Base-by-base conservation (phyloP, 2,888 invertebrate genomes). In the Lasioglossum figueresi region DNA sequence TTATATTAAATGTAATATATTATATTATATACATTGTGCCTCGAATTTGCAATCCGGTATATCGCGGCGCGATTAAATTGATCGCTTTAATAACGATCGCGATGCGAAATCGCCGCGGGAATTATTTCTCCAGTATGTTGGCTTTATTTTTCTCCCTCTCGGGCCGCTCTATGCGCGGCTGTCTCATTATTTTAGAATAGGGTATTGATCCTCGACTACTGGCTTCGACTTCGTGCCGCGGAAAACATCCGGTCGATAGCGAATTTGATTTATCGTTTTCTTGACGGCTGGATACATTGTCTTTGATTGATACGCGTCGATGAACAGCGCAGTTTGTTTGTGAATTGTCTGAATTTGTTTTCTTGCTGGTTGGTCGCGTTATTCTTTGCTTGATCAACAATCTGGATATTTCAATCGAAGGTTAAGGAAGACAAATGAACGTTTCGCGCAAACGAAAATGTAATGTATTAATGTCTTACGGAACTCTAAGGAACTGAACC, bases 51-150 rank as follows among this genome's bases (percentile, higher is more conserved):
- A 72, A 81, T 83, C 52, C n/a, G 14, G n/a, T 52, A 14, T 71
- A 74, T 74, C 81, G 27, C 43, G 76, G 19, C 45, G n/a, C 80
- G 80, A 86, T 76, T 81, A 77, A 76, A 37, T 79, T 63, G 73
- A 66, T 43, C 73, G 76, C 72, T 81, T 83, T 70, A 71, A 79
- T 79, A 79, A 68, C 74, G 73, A 82, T 79, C 68, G 31, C 48
- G 52, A 82, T 8, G 75, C 56, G 40, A 43, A 31, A n/a, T 0
- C 37, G 68, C 23, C 40, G 45, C 16, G n/a, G 8, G 37, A 40
- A 72, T 43, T 45, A 27, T n/a, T 80, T 80, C 45, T 14, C 37
- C 40, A 34, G 27, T 40, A 27, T 56, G 16, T n/a, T 27, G 37
- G 14, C 37, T n/a, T 23, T 37, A 70, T 70, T 70, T 70, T 40